Evolutionary conservation across 2,113 vertebrate species (phyloP).

Genomic region (Serinus canaria): DNA sequence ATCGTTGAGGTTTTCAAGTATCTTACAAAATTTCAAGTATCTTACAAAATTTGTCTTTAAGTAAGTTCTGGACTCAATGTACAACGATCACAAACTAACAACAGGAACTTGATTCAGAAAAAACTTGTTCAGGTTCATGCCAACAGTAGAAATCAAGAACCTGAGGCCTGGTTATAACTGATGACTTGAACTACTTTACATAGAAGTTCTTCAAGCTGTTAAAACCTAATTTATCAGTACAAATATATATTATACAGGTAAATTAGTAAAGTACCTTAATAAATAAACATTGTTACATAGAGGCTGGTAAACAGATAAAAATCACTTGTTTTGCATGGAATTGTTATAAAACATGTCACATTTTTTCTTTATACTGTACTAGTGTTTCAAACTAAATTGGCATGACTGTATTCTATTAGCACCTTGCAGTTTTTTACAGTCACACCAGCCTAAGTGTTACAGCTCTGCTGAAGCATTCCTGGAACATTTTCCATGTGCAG

Average conservation of each 20-base stretch:
- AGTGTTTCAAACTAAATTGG: not conserved
- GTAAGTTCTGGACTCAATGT: not conserved
- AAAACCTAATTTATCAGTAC: not conserved
- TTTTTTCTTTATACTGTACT: not conserved
- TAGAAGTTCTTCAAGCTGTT: not conserved
- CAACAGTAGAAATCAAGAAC: not conserved
- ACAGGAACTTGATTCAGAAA: not conserved
- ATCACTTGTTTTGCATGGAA: not conserved
- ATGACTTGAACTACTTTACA: not conserved
- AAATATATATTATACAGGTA: not conserved
- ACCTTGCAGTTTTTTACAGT: not conserved
- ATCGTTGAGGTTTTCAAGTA: not conserved
- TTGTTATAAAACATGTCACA: not conserved
- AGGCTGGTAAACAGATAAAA: not conserved
- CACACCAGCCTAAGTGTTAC: not conserved
- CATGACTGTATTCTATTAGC: not conserved
- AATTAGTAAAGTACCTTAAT: not conserved
- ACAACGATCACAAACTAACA: not conserved
- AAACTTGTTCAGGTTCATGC: not conserved
- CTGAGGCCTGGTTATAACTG: not conserved
- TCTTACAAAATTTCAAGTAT: not conserved
- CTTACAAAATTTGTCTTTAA: not conserved
- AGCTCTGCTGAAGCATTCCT: not conserved
- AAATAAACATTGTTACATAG: not conserved
- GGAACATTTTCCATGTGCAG: not conserved